Base-by-base conservation (phyloP, 1,140 invertebrate genomes). In the Bombus confusus region DNA sequence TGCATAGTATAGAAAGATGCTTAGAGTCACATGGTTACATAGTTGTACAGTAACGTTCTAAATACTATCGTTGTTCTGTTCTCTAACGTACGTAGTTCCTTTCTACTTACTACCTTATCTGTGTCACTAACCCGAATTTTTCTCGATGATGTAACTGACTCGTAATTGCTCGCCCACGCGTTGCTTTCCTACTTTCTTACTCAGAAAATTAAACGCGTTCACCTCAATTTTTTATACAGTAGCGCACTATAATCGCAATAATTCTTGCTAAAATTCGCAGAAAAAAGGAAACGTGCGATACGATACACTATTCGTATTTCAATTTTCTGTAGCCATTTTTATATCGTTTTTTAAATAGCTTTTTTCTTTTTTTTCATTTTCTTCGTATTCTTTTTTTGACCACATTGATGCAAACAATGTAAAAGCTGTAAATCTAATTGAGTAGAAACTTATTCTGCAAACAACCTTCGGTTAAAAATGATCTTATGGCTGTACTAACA, bases 21-120 rank as follows among this genome's bases (percentile, higher is more conserved):
- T 10, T 15, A 47, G 81, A 90, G 80, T 91, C 88, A 91, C 91
- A 91, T 91, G 92, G 88, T 39, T 75, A n/a, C 47, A 8, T 22
- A 52, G 47, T 52, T 34, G 31, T 8, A 28, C 31, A 66, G 69
- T 13, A 28, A 28, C 18, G 13, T 66, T 22, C 57, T 75, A 75
- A 41, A 28, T 73, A 34, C 52, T 34, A 73, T 52, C 39, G 18
- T 47, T 25, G 22, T 34, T 59, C n/a, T 10, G n/a, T 52, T 18
- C 39, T 39, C 22, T 10, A n/a, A 80, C 18, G 28, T 15, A 37
- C 34, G 37, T 37, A 75, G 41, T 22, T 34, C 34, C 81, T 77
- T 81, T 82, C 80, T 78, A 73, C 34, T 83, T 72, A 39, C 28
- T 37, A 18, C 34, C n/a, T 66, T 71, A 88, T 86, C 41, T 78